Base-by-base conservation (phyloP, 2,113 vertebrate species). In the Agelaius phoeniceus region DNA sequence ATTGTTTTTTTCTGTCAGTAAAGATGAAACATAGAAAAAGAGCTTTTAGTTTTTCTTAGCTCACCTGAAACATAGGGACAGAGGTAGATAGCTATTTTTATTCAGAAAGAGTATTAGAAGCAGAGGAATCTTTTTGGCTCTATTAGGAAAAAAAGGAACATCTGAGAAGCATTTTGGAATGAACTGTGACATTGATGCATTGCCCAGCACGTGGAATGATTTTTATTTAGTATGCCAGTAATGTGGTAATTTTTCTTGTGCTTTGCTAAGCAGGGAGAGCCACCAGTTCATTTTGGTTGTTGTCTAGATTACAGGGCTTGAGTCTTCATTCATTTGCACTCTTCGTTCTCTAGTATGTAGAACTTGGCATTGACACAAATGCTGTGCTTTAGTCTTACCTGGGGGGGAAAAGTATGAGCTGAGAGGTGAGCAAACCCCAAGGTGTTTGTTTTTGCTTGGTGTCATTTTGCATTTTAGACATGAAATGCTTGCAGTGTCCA, bases 351-450 rank as follows among this genome's bases (percentile, higher is more conserved):
- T 48, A 20, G 13, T 26, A 1, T 21, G 33, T 49, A 79, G 66
- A 78, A 62, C 15, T 20, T 71, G 57, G 13, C 35, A 27, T 62
- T 37, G 49, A 28, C 11, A 16, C 14, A 24, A 71, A 76, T 58
- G 23, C 1, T 18, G 5, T 52, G 2, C n/a, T 12, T 33, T 30
- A 52, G 24, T 51, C 31, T 79, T 18, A 21, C 8, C 33, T 16
- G 3, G 15, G 11, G 15, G 1, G 0, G 0, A 0, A 6, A 7
- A 10, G 3, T 30, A 35, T 66, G 48, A 95, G 28, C 17, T 66
- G 43, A 48, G 27, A 19, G 46, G n/a, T 0, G 0, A 75, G 27
- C 15, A 31, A 54, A 76, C 31, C 3, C 51, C 16, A 5, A 18
- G 46, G 16, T 16, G 12, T 57, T 69, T 84, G 57, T 65, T 30